Evolutionary conservation across 2,888 invertebrate genomes (phyloP).

Genomic region (Linyphia triangularis): DNA sequence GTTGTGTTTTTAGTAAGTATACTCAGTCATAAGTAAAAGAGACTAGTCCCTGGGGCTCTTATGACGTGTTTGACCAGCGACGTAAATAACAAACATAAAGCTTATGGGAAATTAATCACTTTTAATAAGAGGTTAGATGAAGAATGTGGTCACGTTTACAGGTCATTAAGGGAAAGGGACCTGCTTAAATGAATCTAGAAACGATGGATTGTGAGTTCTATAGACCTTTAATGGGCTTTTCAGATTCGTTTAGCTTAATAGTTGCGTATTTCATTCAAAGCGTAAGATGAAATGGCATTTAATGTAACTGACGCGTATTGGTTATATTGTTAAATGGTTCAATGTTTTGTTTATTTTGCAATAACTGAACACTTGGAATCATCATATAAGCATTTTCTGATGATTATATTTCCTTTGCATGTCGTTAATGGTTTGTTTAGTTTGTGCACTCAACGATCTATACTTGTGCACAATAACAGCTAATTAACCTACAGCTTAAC

Average conservation of each 20-base stretch:
- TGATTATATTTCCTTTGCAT: background rate
- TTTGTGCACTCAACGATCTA: too few species aligned
- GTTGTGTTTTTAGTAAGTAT: slow-evolving; percentile 85
- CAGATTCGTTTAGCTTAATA: slow-evolving; percentile 21
- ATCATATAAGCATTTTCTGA: background rate
- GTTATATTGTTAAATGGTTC: background rate
- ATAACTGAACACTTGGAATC: too few species aligned
- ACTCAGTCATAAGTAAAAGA: too few species aligned
- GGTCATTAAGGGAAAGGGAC: slow-evolving; percentile 19
- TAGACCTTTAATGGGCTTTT: slow-evolving; percentile 4
- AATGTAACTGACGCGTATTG: background rate
- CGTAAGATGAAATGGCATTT: slow-evolving; percentile 23
- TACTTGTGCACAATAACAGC: too few species aligned
- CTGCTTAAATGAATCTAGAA: slow-evolving; percentile 13
- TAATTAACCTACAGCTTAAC: too few species aligned
- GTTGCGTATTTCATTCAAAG: slow-evolving; percentile 4
- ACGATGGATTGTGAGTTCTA: background rate
- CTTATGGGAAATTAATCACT: slow-evolving; percentile 25
- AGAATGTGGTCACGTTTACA: background rate
- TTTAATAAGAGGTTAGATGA: slow-evolving; percentile 19
- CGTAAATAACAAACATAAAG: background rate
- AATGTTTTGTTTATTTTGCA: background rate
- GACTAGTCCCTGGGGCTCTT: background rate
- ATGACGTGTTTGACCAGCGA: background rate
- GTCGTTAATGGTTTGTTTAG: too few species aligned